Base-by-base conservation (phyloP, 1,140 invertebrate genomes). In the Heliconius hewitsoni region DNA sequence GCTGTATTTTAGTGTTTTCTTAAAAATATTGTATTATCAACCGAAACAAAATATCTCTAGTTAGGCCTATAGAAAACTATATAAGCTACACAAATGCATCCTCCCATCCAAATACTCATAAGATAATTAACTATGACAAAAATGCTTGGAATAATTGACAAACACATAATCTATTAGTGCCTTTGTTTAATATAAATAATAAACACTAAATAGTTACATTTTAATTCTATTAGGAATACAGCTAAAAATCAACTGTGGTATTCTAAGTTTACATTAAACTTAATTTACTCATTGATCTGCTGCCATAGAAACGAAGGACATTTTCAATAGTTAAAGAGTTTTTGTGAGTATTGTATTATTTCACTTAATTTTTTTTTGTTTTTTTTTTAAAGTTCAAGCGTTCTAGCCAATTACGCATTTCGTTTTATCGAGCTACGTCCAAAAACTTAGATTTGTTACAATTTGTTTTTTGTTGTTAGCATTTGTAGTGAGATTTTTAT, bases 101-200 rank as follows among this genome's bases (percentile, higher is more conserved):
- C 72, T 55, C 2, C 60, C n/a, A n/a, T n/a, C n/a, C n/a, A n/a
- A 30, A 50, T 60, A 30, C 8, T 80, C 23, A 80, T 52, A 76
- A 75, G 66, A 80, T 55, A 57, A 79, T 46, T 79, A 18, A 46
- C 52, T 76, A 50, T 80, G 16, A 30, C 72, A 74, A 75, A 55
- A 76, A 74, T 55, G 74, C 46, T 76, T 9, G n/a, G 73, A 82
- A 78, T 82, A 82, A 82, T 78, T 80, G 79, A 82, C 81, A 75
- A 71, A 75, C 57, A 80, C 74, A 80, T 80, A 76, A 76, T 66
- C 74, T 80, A 76, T 76, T 80, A 80, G 78, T 80, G 78, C 78
- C 78, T 80, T n/a, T 18, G 37, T 76, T 55, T 73, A 76, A 71
- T 66, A 34, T 77, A 74, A 71, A 23, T 30, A 27, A 66, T 13